Evolutionary conservation across 2,797 vertebrate genomes (phyloP), one percentile per base, ranked within the genome.

Genomic region (Eidolon dupreanum): DNA sequence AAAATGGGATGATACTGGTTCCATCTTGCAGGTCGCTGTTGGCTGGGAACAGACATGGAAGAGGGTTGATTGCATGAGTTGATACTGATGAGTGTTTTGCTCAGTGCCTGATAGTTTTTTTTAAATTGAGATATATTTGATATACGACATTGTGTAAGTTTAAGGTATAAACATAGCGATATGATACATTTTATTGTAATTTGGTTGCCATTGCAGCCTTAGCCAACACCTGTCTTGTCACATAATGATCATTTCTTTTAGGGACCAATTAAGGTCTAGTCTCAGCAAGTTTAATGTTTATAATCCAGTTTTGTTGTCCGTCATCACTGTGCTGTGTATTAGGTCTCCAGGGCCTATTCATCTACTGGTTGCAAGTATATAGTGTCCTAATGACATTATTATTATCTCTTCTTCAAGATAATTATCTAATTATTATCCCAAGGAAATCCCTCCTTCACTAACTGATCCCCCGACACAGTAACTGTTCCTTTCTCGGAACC

Each of bases 21-120:
- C 49, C 9, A 6, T 49, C 66, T 86, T 26, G 79, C 1, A 12
- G 61, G 36, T 28, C 24, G 19, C 20, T 51, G 11, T 22, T 31
- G 31, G 22, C 49, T 75, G 19, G 38, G 38, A 19, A 20, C 8
- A 1, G 11, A 28, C 15, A 17, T 0, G 5, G 36, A 3, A 38
- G n/a, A 57, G 22, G 3, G 53, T n/a, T 46, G 51, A 61, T 24
- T 17, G n/a, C 79, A n/a, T 24, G 51, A 38, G 1, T 53, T 75
- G 20, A n/a, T 49, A 5, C 0, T 57, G 49, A 1, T 31, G 36
- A 33, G 3, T 12, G 53, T 33, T 46, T 41, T 83, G 53, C 36
- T 16, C 9, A 57, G 28, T 16, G 17, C 15, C 28, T 8, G 8
- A 41, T 28, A 43, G 57, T 49, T 12, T 17, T 43, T 24, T 11